Evolutionary conservation across 2,888 invertebrate species (phyloP), one percentile per base, ranked within the genome.

Genomic region (Smittia sp.): DNA sequence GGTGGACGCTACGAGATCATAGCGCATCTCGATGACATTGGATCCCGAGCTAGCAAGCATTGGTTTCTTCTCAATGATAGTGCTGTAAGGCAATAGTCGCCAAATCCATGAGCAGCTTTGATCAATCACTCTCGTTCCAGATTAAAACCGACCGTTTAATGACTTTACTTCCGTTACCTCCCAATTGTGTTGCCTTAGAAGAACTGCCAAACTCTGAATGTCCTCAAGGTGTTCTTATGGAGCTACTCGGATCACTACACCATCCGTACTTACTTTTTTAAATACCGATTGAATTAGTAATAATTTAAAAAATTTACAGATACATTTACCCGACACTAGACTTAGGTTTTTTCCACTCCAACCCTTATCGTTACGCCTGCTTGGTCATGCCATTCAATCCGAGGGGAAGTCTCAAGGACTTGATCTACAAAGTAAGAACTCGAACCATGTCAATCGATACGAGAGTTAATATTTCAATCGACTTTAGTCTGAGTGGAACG

Each of bases 41-140:
- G 95, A 9, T 92, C 91, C 52, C 86, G 96, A 73, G 85, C 90
- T 72, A 91, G 91, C 81, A 95, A 95, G 81, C 90, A 94, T 81
- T 96, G 96, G 96, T 96, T 95, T 81, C 88, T 92, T 25, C 91
- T 96, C 75, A 89, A 89, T 78, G 95, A 96, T 81, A 89, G 88
- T 77, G 88, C 90, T 82, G 89, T 89, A 76, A 77, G 79, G 74
- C 6, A 20, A 58, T 7, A 18, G n/a, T 41, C 27, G 15, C 66
- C n/a, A 32, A 27, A 32, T n/a, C 7, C n/a, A n/a, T 3, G 32
- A 22, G 11, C 15, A 13, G 4, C 52, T 38, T 24, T n/a, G 67
- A 62, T n/a, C 22, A 20, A 18, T 63, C 11, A 63, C 15, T 73
- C 24, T 32, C 32, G n/a, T 72, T 62, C 2, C 38, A 82, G 82